Evolutionary conservation across 2,888 invertebrate genomes (phyloP).

Genomic region (Monoplex corrugatus): DNA sequence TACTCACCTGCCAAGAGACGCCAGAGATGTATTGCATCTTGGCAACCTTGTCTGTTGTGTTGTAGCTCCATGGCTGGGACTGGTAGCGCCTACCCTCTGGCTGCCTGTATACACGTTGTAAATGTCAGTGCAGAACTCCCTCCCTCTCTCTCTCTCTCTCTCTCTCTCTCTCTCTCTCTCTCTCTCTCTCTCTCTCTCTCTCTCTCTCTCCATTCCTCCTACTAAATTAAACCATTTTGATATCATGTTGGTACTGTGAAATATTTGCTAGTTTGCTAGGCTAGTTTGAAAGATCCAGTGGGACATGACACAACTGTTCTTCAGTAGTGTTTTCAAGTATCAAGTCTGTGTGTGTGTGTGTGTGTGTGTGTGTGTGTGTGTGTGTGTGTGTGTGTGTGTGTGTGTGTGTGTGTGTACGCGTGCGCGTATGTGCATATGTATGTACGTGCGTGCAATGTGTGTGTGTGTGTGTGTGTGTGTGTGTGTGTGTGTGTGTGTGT

Average conservation of each 20-base stretch:
- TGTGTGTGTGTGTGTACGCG: neutral
- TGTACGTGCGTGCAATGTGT: neutral
- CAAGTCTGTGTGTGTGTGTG: too few relatives aligned
- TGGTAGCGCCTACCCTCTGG: neutral
- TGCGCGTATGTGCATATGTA: neutral
- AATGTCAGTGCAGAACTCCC: neutral
- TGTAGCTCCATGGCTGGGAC: neutral
- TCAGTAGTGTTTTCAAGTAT: too few relatives aligned
- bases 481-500: neutral
- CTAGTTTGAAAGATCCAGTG: too few relatives aligned
- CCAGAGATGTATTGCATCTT: neutral
- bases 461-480: neutral
- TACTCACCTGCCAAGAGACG: neutral
- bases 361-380: too few relatives aligned
- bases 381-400: neutral
- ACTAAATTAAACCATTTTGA: too few relatives aligned
- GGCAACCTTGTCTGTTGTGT: neutral
- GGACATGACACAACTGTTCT: too few relatives aligned
- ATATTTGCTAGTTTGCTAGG: too few relatives aligned
- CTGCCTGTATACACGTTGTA: neutral
- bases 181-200: too few relatives aligned
- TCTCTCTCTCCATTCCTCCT: too few relatives aligned
- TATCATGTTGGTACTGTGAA: too few relatives aligned
- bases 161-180: neutral
- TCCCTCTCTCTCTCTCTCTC: neutral